Percentiles rank a stretch among this genome's conserved stretches.
Conservation (phyloP, 2,888 invertebrate genomes). For the Scaptomyza caliginosa region DNA sequence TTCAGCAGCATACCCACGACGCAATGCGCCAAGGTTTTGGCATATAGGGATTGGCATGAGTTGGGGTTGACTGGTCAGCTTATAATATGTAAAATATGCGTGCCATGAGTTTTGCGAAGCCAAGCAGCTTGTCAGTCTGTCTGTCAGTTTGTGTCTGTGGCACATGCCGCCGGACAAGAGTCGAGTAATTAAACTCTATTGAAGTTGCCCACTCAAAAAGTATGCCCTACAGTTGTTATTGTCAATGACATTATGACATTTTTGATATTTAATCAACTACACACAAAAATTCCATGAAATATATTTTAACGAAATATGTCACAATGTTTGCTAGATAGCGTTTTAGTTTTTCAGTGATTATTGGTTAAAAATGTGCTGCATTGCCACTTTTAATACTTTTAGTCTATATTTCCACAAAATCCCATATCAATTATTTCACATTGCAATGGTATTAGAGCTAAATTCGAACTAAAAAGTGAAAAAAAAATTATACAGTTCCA, state of each 20-base stretch:
- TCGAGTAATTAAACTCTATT: slow-evolving; percentile 44
- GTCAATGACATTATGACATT: background rate
- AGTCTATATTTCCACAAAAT: background rate
- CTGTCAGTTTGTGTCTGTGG: background rate
- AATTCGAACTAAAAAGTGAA: background rate
- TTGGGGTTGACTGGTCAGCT: slow-evolving; percentile 26
- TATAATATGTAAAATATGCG: slow-evolving; percentile 65
- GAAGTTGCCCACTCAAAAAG: background rate
- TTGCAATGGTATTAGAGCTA: background rate
- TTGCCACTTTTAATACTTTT: background rate
- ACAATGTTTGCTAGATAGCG: background rate
- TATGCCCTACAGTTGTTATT: slow-evolving; percentile 12
- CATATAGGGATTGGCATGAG: background rate
- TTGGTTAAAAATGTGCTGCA: background rate
- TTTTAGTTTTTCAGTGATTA: background rate
- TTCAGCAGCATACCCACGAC: background rate
- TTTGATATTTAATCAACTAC: background rate
- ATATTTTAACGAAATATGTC: background rate
- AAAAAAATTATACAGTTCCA: background rate
- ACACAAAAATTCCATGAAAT: background rate
- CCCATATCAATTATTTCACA: background rate
- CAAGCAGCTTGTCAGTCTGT: slow-evolving; percentile 5
- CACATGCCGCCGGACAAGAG: slow-evolving; percentile 27
- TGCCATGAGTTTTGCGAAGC: slow-evolving; percentile 3
- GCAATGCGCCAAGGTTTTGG: slow-evolving; percentile 1